phyloP scores from a whole-genome alignment of 1,140 invertebrate species.

The Aporrectodea caliginosa region DNA sequence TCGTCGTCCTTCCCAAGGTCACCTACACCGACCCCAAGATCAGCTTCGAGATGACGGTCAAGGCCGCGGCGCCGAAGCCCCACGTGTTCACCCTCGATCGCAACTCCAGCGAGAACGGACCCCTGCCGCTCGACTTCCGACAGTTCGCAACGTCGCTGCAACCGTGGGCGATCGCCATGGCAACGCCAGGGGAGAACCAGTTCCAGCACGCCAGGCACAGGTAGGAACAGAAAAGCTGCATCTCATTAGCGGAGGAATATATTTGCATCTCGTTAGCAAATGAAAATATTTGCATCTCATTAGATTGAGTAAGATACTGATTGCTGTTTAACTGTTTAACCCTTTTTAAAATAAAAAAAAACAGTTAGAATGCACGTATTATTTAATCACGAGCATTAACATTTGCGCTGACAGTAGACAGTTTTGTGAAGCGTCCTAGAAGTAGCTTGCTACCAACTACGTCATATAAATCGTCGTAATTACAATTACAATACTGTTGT shows the following conservation, averaged over 20 bases:
- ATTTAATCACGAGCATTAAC: too few relatives aligned
- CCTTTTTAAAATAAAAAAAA: too few relatives aligned
- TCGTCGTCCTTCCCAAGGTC: conserved; percentile 20
- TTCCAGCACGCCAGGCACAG: conserved; percentile 27
- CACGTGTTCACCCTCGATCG: conserved; percentile 27
- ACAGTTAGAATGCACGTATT: too few relatives aligned
- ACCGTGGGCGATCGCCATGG: conserved; percentile 9
- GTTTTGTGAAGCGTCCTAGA: too few relatives aligned
- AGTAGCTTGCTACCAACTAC: too few relatives aligned
- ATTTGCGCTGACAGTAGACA: too few relatives aligned
- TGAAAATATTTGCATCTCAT: too few relatives aligned
- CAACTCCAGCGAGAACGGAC: background rate
- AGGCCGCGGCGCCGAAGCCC: conserved; percentile 9
- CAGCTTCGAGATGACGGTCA: conserved; percentile 6
- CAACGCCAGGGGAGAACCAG: background rate
- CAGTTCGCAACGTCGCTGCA: conserved; percentile 6
- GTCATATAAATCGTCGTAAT: too few relatives aligned
- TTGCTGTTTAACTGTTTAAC: too few relatives aligned
- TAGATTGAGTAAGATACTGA: too few relatives aligned
- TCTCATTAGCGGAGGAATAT: background rate
- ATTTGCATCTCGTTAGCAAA: background rate
- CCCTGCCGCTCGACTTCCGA: conserved; percentile 7
- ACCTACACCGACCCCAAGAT: conserved; percentile 29
- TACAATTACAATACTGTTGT: too few relatives aligned
- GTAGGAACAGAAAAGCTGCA: background rate